Evolutionary conservation across 2,888 invertebrate species (phyloP), one percentile per base, ranked within the genome.

Genomic region (Leptinotarsa tumamoca): DNA sequence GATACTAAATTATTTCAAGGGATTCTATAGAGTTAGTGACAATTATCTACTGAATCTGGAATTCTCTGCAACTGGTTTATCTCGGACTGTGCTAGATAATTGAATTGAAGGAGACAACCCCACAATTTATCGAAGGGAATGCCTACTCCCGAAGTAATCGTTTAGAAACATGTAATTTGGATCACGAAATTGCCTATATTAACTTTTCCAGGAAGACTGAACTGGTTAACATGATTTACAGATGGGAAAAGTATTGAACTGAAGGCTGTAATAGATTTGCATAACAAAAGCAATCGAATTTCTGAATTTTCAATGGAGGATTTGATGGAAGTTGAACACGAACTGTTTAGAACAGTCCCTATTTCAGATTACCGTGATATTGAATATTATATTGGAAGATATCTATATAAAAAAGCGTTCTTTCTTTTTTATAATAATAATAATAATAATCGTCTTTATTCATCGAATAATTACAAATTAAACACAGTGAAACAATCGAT

Each of bases 31-130:
- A 58, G 27, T 58, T 58, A 58, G 58, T 21, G 58, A 23, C 54
- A 58, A 58, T 58, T 58, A 58, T 58, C 23, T 14, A 58, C 23
- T 14, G 58, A 58, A 58, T 58, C 58, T 23, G 58, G 23, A 21
- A 27, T 58, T 14, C 58, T 58, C 58, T 58, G 23, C 21, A 58
- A 58, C 58, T 58, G 43, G 43, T 33, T 63, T 17, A 63, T 63
- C 33, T 58, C 21, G 21, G 58, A 21, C 5, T 58, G 18, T 27
- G 43, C n/a, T 63, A n/a, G n/a, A 63, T 63, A 63, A 63, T 33
- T 27, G 33, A 63, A 63, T 27, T 43, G n/a, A 63, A 63, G 33
- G 18, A 63, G 58, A 58, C 58, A 58, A 58, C 58, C 23, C 18
- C 54, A 18, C 21, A 23, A 58, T 58, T 58, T 58, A 58, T 58